phyloP scores from a whole-genome alignment of 2,888 invertebrate genomes.

The Morpho helenor region DNA sequence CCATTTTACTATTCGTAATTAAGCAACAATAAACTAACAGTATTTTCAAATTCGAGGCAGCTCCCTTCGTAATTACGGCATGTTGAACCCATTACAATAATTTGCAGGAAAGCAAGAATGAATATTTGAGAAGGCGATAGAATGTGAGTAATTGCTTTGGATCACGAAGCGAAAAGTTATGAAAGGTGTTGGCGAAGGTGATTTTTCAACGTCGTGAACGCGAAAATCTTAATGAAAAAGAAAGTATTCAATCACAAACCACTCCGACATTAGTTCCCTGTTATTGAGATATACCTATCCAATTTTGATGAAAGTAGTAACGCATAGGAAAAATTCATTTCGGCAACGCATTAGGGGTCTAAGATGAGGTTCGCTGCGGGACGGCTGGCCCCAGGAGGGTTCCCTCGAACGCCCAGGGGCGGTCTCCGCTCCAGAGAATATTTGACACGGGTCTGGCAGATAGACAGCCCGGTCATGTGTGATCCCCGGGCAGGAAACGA shows the following conservation, averaged over 20 bases:
- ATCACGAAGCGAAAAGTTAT: conserved; percentile 80
- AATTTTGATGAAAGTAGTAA: conserved; percentile 15
- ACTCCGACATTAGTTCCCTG: conserved; percentile 16
- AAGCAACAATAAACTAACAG: conserved; percentile 35
- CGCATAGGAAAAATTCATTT: conserved; percentile 69
- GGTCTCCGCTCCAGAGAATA: conserved; percentile 78
- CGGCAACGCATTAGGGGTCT: conserved; percentile 73
- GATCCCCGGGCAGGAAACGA: conserved; percentile 75
- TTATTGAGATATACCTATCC: conserved; percentile 1
- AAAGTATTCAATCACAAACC: conserved; percentile 61
- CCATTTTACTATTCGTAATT: conserved; percentile 39
- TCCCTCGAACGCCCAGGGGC: conserved; percentile 59
- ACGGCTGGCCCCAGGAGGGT: conserved; percentile 73
- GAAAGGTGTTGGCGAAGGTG: conserved; percentile 71
- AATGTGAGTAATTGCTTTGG: conserved; percentile 74
- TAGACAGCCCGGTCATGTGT: conserved; percentile 80
- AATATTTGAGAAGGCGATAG: conserved; percentile 78
- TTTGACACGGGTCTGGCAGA: conserved; percentile 80
- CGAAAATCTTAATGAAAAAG: conserved; percentile 69
- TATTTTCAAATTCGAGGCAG: conserved; percentile 41
- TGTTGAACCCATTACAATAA: conserved; percentile 71
- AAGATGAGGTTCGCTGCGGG: conserved; percentile 79
- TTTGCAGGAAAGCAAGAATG: conserved; percentile 75
- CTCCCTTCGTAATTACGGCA: conserved; percentile 61
- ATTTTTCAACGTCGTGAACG: conserved; percentile 68